phyloP scores from a whole-genome alignment of 2,888 invertebrate genomes.

The Caradrina clavipalpis region DNA sequence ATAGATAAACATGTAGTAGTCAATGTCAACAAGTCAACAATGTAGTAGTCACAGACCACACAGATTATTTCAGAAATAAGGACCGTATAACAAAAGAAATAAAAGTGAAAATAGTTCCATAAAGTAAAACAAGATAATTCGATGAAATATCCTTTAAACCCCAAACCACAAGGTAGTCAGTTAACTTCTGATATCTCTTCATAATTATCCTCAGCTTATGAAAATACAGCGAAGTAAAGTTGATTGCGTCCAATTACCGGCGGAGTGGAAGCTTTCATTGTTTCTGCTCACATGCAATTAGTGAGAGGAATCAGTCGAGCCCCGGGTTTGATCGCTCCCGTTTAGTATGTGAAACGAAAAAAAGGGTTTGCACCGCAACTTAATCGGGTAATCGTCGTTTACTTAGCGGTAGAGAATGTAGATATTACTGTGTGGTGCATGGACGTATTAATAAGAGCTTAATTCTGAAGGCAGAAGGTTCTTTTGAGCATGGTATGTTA shows the following conservation, averaged over 20 bases:
- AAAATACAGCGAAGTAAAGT: slow-evolving; percentile 52
- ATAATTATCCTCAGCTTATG: slow-evolving; percentile 44
- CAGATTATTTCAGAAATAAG: not conserved
- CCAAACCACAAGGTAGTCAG: slow-evolving; percentile 17
- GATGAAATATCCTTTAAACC: slow-evolving; percentile 14
- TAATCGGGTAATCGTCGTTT: slow-evolving; percentile 22
- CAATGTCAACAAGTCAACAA: too few species aligned
- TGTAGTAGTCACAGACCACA: not conserved
- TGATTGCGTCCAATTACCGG: slow-evolving; percentile 66
- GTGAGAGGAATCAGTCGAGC: slow-evolving; percentile 38
- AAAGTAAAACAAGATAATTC: slow-evolving; percentile 20
- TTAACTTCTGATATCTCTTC: slow-evolving; percentile 30
- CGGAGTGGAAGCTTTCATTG: slow-evolving; percentile 60
- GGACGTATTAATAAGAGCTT: too few species aligned
- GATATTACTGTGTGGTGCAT: not conserved
- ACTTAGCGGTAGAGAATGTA: slow-evolving; percentile 6
- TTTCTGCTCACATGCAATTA: slow-evolving; percentile 58
- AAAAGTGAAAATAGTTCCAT: slow-evolving; percentile 1
- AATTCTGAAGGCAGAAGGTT: too few species aligned
- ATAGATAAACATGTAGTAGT: not conserved
- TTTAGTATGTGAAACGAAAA: slow-evolving; percentile 32
- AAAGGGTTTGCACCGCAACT: slow-evolving; percentile 31
- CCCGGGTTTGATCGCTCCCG: slow-evolving; percentile 26
- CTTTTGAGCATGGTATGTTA: too few species aligned
- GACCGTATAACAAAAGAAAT: not conserved